Conservation (phyloP, 2,113 vertebrate genomes). For the Gorilla gorilla region DNA sequence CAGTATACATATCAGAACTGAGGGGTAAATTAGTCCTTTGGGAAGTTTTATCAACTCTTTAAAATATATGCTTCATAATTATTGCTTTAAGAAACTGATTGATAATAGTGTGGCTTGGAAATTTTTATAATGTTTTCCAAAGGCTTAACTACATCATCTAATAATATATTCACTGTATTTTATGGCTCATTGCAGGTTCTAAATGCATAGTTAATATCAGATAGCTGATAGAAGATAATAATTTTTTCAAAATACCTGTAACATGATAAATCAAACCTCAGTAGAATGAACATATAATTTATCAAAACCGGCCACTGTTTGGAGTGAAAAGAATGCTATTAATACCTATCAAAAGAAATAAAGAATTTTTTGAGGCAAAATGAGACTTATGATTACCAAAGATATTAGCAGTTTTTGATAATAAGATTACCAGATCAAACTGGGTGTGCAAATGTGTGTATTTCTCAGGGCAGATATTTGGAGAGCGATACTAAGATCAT, state of each 20-base stretch:
- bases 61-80: constrained; percentile 35
- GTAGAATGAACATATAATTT: neutral
- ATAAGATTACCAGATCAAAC: neutral
- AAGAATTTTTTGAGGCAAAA: neutral
- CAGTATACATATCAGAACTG: neutral
- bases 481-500: neutral
- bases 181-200: neutral
- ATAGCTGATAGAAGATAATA: neutral
- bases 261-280: neutral
- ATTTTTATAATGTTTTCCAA: constrained; percentile 25
- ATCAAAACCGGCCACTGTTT: neutral
- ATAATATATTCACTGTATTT: neutral
- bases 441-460: neutral
- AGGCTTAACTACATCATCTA: neutral
- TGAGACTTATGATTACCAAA: neutral
- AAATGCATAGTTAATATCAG: neutral
- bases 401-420: neutral
- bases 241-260: neutral
- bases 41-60: constrained; percentile 45
- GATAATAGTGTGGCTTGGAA: neutral
- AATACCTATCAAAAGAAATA: neutral
- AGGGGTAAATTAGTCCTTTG: constrained; percentile 32
- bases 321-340: neutral
- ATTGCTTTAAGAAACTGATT: constrained; percentile 30
- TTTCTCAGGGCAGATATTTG: neutral